Evolutionary conservation across 2,888 invertebrate species (phyloP).

Genomic region (Panzeria rudis): DNA sequence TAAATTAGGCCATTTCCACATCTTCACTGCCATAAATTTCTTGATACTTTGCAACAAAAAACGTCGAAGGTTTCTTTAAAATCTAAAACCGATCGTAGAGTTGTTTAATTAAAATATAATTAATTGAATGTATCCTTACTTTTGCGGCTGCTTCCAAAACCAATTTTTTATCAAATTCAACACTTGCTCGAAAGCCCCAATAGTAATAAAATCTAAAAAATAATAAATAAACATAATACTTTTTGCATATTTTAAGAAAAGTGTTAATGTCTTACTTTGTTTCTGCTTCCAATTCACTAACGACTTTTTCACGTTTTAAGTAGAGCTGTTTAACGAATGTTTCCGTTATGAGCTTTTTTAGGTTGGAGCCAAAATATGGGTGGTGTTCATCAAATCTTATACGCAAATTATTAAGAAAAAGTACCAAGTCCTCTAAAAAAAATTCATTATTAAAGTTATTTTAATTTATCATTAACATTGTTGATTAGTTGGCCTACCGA

Average conservation of each 20-base stretch:
- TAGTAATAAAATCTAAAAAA: conserved; percentile 74
- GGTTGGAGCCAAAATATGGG: conserved; percentile 75
- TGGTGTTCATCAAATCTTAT: conserved; percentile 75
- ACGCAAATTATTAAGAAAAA: conserved; percentile 75
- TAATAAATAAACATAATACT: background rate
- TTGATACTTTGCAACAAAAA: conserved; percentile 75
- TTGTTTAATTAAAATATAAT: background rate
- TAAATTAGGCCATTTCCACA: conserved; percentile 30
- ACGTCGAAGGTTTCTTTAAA: conserved; percentile 73
- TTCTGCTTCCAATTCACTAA: conserved; percentile 73
- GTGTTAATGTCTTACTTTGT: conserved; percentile 65
- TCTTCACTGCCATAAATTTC: conserved; percentile 71
- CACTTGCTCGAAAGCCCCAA: conserved; percentile 76
- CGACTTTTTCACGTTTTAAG: conserved; percentile 75
- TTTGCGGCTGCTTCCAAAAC: conserved; percentile 75
- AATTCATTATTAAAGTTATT: background rate
- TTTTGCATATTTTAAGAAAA: background rate
- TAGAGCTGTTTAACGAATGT: conserved; percentile 78
- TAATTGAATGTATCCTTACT: conserved; percentile 68
- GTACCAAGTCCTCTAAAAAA: conserved; percentile 73
- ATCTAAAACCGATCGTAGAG: conserved; percentile 69
- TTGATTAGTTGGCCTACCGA: too few relatives aligned
- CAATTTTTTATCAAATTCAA: conserved; percentile 76
- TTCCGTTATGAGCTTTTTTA: conserved; percentile 77
- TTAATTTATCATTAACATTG: background rate